Percentiles rank a stretch among this genome's conserved stretches.
phyloP scores from a whole-genome alignment of 2,888 invertebrate genomes.

The Blera fallax region DNA sequence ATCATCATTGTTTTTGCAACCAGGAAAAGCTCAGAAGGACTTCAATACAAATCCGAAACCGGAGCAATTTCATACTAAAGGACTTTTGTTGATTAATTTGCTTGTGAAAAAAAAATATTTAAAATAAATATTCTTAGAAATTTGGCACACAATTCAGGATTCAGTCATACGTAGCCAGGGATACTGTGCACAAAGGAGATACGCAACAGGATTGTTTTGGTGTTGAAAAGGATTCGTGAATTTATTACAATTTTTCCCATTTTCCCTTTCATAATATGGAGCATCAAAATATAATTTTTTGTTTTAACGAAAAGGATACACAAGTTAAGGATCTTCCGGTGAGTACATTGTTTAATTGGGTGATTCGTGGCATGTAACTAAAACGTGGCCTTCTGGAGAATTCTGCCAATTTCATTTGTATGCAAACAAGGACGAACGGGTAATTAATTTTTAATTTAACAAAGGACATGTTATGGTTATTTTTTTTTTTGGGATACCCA shows the following conservation, averaged over 20 bases:
- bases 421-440: slow-evolving; percentile 5
- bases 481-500: background rate
- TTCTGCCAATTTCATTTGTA: slow-evolving; percentile 18
- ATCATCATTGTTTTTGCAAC: background rate
- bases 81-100: slow-evolving; percentile 3
- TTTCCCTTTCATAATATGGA: background rate
- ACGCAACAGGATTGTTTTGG: background rate
- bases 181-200: background rate
- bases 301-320: background rate
- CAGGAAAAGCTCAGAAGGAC: background rate
- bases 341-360: slow-evolving; percentile 25
- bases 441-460: slow-evolving; percentile 42
- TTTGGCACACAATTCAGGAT: slow-evolving; percentile 3
- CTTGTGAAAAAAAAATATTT: slow-evolving; percentile 1
- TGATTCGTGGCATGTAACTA: slow-evolving; percentile 20
- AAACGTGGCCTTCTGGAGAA: background rate
- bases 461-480: slow-evolving; percentile 7
- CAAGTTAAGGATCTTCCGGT: background rate
- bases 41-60: background rate
- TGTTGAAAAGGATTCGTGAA: slow-evolving; percentile 2
- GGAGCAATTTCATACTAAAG: background rate
- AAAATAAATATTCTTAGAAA: slow-evolving; percentile 4
- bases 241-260: background rate
- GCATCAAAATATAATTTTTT: background rate
- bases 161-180: background rate